These are phyloP conservation scores for Clistopyga incitator DNA, from an alignment of 2,888 invertebrate species.

Conservation along the genomic window DNA sequence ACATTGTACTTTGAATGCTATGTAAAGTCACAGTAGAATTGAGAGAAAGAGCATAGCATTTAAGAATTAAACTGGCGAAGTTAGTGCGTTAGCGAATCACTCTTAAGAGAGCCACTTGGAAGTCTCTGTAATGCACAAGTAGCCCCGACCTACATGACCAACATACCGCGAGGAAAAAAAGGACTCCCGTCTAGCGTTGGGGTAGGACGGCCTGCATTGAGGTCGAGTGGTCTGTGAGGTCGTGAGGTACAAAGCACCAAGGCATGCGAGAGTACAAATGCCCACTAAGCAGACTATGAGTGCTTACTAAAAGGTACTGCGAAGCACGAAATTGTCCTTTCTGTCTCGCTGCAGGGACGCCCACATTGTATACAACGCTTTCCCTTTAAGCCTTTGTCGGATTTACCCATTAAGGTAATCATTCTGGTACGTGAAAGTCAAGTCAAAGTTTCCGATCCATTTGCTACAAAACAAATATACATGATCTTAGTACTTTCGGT, in stretches of 20 bases:
- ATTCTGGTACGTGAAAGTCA: background rate
- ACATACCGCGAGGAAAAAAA: slow-evolving; percentile 25
- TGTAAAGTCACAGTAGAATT: background rate
- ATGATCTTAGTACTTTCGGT: too few species aligned
- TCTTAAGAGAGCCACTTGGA: slow-evolving; percentile 1
- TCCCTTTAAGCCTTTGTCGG: background rate
- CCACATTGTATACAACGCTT: background rate
- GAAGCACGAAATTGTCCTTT: slow-evolving; percentile 28
- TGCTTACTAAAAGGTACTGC: slow-evolving; percentile 22
- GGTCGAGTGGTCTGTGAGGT: slow-evolving; percentile 28
- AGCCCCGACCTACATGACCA: slow-evolving; percentile 19
- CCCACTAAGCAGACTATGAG: slow-evolving; percentile 22
- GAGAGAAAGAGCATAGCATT: slow-evolving; percentile 11
- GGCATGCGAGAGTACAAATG: slow-evolving; percentile 21
- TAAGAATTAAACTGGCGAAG: slow-evolving; percentile 25
- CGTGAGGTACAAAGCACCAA: slow-evolving; percentile 16
- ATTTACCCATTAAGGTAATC: background rate
- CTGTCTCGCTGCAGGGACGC: slow-evolving; percentile 8
- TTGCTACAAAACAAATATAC: background rate
- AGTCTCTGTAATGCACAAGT: slow-evolving; percentile 29
- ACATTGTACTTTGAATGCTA: background rate
- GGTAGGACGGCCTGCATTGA: background rate
- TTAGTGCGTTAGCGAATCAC: slow-evolving; percentile 26
- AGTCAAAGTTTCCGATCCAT: background rate
- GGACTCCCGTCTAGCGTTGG: slow-evolving; percentile 15